Evolutionary conservation across 1,140 invertebrate genomes (phyloP), one percentile per base, ranked within the genome.

Genomic region (Brachystomella parvula): DNA sequence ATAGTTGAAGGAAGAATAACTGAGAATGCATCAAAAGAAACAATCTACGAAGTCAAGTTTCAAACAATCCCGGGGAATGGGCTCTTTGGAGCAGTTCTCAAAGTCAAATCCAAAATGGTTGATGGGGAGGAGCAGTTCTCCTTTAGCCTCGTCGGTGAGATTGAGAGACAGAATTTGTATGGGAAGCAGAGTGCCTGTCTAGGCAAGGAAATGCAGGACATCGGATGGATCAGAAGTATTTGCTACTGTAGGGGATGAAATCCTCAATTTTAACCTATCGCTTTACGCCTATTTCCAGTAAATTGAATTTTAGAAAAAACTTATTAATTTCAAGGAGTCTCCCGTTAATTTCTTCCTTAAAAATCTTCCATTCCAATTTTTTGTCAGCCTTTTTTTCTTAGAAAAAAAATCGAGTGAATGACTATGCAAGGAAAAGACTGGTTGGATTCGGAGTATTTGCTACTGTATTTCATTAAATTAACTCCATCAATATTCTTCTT

Each of bases 51-150:
- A 61, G 57, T 29, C 59, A 9, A 35, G 28, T 30, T n/a, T 90
- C 26, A 79, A 83, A 47, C 86, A 0, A 73, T 76, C 33, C 89
- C 90, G 0, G 85, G 89, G 1, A 76, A 82, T n/a, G 89, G 82
- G 0, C 76, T 89, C 19, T 90, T 90, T 72, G 89, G 91, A 77
- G 87, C 83, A 12, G 24, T 24, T 24, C 24, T 15, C 24, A 53
- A 53, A 12, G 15, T 53, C 6, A 19, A 53, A 12, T 6, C 12
- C 12, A 24, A 24, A 24, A 53, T 17, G 24, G 49, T 17, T 24
- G 49, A 44, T n/a, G n/a, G n/a, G n/a, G 49, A 53, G 49, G 21
- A 53, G 19, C 19, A 44, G 19, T 24, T 53, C 24, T 15, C 12
- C 6, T 53, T 53, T 24, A 19, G 49, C 12, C 12, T 53, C 24